These are phyloP conservation scores for Myopa tessellatipennis DNA, from an alignment of 2,888 invertebrate species.

Conservation along the genomic window DNA sequence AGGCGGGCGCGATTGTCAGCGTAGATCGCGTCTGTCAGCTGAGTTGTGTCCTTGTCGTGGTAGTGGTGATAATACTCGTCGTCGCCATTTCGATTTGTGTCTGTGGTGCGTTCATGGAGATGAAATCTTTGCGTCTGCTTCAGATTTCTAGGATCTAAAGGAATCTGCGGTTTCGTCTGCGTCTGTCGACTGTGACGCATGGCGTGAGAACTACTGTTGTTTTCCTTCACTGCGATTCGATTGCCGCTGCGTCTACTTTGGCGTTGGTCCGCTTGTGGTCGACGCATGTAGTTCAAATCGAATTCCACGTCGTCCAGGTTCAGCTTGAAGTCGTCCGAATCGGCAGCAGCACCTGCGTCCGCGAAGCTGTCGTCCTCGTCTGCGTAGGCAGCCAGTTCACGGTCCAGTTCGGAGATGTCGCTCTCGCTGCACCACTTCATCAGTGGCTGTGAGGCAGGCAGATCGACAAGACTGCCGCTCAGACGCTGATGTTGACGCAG, in stretches of 20 bases:
- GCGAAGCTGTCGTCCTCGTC: slow-evolving; percentile 43
- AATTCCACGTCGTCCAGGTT: slow-evolving; percentile 53
- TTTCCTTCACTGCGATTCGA: slow-evolving; percentile 10
- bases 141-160: background rate
- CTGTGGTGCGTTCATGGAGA: slow-evolving; percentile 31
- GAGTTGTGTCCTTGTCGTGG: slow-evolving; percentile 43
- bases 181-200: slow-evolving; percentile 27
- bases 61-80: slow-evolving; percentile 42
- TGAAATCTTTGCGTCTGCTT: slow-evolving; percentile 16
- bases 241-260: background rate
- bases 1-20: slow-evolving; percentile 45
- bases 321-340: slow-evolving; percentile 49
- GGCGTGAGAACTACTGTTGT: background rate
- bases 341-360: slow-evolving; percentile 45
- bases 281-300: slow-evolving; percentile 40
- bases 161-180: slow-evolving; percentile 14
- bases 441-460: slow-evolving; percentile 43
- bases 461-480: slow-evolving; percentile 56
- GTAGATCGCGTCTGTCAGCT: slow-evolving; percentile 42
- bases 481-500: slow-evolving; percentile 60
- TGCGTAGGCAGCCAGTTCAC: slow-evolving; percentile 45
- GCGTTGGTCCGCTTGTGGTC: background rate
- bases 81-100: slow-evolving; percentile 46
- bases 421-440: slow-evolving; percentile 67
- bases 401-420: slow-evolving; percentile 59